Evolutionary conservation across 2,113 vertebrate species (phyloP).

Genomic region (Nesoenas mayeri): DNA sequence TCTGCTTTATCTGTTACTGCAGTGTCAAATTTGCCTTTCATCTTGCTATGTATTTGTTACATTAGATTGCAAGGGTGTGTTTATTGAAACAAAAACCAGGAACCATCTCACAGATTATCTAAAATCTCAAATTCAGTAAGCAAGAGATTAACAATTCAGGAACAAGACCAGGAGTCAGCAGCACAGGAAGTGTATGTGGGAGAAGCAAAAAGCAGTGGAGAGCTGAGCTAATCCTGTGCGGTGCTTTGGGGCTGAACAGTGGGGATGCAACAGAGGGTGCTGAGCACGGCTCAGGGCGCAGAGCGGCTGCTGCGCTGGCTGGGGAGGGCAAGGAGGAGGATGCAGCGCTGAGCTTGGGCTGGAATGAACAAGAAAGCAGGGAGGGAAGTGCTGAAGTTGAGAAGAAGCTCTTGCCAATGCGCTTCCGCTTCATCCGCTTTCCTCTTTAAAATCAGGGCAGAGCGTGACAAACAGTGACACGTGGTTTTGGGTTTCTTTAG

Average conservation of each 20-base stretch:
- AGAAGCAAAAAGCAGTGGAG: background rate
- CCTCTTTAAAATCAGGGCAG: background rate
- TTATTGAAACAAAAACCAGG: background rate
- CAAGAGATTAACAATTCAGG: background rate
- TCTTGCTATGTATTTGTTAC: background rate
- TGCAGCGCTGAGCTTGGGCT: background rate
- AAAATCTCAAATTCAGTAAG: background rate
- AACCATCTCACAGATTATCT: background rate
- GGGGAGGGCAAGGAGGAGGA: background rate
- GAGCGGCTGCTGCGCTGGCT: no score
- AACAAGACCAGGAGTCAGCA: background rate
- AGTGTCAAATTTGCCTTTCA: background rate
- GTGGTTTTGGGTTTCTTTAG: slow-evolving; percentile 76
- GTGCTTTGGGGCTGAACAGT: background rate
- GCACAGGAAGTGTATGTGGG: background rate
- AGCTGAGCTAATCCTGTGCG: background rate
- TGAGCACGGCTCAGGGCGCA: no score
- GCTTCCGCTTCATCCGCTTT: background rate
- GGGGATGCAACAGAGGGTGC: background rate
- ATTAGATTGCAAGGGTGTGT: background rate
- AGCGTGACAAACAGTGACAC: slow-evolving; percentile 60
- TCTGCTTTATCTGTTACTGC: background rate
- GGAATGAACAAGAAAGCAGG: background rate
- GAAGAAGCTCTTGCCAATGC: background rate
- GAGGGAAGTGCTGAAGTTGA: background rate